Conservation (phyloP, 1,140 invertebrate genomes). For the Goniozus legneri region DNA sequence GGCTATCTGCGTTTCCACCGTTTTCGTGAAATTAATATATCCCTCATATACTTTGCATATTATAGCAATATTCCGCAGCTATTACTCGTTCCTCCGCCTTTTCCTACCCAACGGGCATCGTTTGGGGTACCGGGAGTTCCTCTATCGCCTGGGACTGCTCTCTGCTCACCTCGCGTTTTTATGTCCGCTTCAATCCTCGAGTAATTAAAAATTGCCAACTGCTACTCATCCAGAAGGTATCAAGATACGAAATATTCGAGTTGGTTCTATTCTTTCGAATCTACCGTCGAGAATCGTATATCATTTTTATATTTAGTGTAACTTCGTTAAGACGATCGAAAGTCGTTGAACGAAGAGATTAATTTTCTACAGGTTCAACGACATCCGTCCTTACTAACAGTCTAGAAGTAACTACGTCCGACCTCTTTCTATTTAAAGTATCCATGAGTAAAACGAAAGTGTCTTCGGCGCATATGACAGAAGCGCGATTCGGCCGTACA, state of each 20-base stretch:
- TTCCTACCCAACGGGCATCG: constrained; percentile 26
- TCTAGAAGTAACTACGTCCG: constrained; percentile 30
- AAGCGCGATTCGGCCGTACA: too few relatives aligned
- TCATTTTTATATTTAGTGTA: constrained; percentile 16
- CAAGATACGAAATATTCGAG: neutral
- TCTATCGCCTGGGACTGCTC: constrained; percentile 10
- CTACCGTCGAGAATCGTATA: too few relatives aligned
- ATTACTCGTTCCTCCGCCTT: constrained; percentile 49
- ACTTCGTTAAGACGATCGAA: constrained; percentile 18
- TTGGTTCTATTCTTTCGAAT: too few relatives aligned
- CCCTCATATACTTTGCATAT: constrained; percentile 56
- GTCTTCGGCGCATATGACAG: too few relatives aligned
- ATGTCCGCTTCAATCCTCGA: too few relatives aligned
- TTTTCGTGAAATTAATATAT: constrained; percentile 57
- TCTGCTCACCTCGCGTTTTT: neutral
- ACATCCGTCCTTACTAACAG: constrained; percentile 21
- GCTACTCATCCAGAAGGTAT: too few relatives aligned
- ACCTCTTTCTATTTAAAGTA: constrained; percentile 31
- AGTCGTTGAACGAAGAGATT: constrained; percentile 12
- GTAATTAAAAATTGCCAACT: too few relatives aligned
- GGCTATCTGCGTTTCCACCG: constrained; percentile 47
- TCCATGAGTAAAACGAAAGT: too few relatives aligned
- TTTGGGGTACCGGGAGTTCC: too few relatives aligned
- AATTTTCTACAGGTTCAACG: constrained; percentile 25
- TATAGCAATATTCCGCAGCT: constrained; percentile 54